Conservation (phyloP, 2,797 vertebrate genomes). For the Discoglossus pictus region DNA sequence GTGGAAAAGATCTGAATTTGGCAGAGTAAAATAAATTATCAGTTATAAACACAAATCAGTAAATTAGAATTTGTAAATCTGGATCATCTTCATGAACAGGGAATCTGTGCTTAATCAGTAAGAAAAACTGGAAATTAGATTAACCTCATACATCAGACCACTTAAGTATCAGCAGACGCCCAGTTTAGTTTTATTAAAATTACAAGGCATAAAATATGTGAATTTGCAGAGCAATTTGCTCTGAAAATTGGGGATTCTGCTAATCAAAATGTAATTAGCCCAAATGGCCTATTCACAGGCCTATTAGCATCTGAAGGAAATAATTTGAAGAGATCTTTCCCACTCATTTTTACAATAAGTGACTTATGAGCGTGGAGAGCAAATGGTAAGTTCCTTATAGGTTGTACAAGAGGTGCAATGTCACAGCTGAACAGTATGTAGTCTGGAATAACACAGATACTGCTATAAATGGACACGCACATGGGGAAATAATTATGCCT, state of each 20-base stretch:
- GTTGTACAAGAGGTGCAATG: conserved; percentile 3
- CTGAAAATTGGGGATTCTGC: conserved; percentile 28
- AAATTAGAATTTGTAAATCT: too few species aligned
- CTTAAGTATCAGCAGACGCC: conserved; percentile 32
- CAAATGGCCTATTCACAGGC: conserved; percentile 17
- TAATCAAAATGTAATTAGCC: conserved; percentile 42
- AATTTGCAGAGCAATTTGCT: conserved; percentile 28
- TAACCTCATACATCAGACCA: neutral
- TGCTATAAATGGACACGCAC: too few species aligned
- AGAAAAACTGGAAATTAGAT: conserved; percentile 1
- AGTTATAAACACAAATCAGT: too few species aligned
- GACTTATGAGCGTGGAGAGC: neutral
- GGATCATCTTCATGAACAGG: too few species aligned
- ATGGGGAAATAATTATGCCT: too few species aligned
- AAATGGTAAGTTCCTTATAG: neutral
- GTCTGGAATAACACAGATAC: too few species aligned
- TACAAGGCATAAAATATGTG: conserved; percentile 18
- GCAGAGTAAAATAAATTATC: too few species aligned
- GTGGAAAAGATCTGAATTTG: too few species aligned
- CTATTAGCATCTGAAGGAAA: conserved; percentile 32
- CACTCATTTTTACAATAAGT: neutral
- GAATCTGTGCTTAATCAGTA: conserved; percentile 10
- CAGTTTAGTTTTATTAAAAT: conserved; percentile 26
- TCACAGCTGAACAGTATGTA: neutral
- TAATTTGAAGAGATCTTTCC: conserved; percentile 17